phyloP scores from a whole-genome alignment of 2,797 vertebrate genomes.

The Crotalus adamanteus region DNA sequence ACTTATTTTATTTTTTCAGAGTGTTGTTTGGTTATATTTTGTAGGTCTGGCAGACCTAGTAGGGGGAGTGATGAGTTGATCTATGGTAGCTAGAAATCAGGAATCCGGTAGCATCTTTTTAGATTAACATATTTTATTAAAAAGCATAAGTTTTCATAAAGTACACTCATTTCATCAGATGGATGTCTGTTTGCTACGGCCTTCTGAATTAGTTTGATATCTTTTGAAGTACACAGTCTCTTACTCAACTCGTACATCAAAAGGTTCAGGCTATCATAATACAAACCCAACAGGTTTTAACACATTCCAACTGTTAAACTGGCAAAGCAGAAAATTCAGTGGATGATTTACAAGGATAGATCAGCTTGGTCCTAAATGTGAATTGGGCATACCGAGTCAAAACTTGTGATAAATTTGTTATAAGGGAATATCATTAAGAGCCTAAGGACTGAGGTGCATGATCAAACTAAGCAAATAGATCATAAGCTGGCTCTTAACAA shows the following conservation, averaged over 20 bases:
- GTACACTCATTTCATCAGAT: background rate
- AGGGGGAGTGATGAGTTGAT: background rate
- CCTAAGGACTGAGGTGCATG: background rate
- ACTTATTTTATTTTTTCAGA: background rate
- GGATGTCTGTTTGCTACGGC: background rate
- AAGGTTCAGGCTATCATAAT: background rate
- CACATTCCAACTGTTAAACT: background rate
- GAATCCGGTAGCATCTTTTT: background rate
- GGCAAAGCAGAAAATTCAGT: background rate
- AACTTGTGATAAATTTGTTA: background rate
- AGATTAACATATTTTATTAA: background rate
- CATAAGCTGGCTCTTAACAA: background rate
- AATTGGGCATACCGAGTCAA: background rate
- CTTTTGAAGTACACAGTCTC: background rate
- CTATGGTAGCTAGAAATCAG: background rate
- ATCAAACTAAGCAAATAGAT: background rate
- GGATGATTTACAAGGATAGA: background rate
- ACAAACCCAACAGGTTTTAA: background rate
- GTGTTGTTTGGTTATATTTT: background rate
- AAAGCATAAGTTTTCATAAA: background rate
- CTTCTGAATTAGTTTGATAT: background rate
- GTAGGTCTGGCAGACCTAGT: background rate
- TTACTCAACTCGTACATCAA: background rate
- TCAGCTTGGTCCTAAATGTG: background rate
- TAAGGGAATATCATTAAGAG: background rate